Conservation (phyloP, 2,797 vertebrate genomes). For the Myoxocephalus aenaeus region DNA sequence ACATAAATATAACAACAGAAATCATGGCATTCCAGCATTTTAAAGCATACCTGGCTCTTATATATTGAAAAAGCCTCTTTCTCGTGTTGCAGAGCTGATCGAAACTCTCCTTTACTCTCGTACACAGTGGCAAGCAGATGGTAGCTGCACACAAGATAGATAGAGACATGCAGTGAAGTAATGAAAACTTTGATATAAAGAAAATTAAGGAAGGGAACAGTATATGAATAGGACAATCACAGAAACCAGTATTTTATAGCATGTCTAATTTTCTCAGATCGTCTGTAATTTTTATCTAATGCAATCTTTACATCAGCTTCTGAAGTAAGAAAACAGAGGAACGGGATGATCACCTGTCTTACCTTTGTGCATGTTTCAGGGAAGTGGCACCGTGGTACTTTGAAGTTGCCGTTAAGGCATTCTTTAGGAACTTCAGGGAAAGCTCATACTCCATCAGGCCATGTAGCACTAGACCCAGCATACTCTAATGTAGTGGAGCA, state of each 20-base stretch:
- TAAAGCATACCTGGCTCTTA: constrained; percentile 87
- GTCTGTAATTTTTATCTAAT: not conserved
- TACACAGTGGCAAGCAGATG: constrained; percentile 92
- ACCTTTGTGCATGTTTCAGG: constrained; percentile 92
- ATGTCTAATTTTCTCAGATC: not conserved
- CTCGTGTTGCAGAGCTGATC: constrained; percentile 91
- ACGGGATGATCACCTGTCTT: constrained; percentile 41
- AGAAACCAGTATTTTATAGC: not conserved
- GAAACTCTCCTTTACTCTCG: constrained; percentile 94
- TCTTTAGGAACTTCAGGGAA: constrained; percentile 92
- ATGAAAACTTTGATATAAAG: not conserved
- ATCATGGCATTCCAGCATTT: not conserved
- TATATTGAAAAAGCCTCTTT: constrained; percentile 93
- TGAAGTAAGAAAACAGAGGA: constrained; percentile 12
- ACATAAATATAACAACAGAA: not conserved
- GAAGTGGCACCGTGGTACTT: constrained; percentile 91
- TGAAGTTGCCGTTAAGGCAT: constrained; percentile 86
- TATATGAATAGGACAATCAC: not conserved
- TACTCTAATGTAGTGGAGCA: constrained; percentile 83
- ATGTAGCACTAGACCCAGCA: constrained; percentile 92
- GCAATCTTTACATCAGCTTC: not conserved
- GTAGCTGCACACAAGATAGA: constrained; percentile 81
- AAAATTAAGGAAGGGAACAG: not conserved
- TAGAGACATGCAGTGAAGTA: not conserved
- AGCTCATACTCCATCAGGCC: constrained; percentile 93